These are phyloP conservation scores for Oophaga pumilio DNA, from an alignment of 2,113 vertebrate genomes.

Conservation along the genomic window DNA sequence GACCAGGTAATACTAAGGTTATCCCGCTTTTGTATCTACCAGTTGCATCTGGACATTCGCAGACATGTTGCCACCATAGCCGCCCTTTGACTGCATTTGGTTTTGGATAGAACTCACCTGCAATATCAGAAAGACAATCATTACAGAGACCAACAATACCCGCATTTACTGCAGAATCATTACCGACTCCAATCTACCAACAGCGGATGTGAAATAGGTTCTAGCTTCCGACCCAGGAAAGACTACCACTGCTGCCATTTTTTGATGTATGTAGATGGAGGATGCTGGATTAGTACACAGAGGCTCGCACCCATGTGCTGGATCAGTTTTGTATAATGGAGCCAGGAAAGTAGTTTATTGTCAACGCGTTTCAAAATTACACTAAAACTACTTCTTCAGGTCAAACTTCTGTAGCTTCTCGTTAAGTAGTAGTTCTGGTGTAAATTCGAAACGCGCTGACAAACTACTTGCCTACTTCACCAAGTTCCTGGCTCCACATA, in stretches of 20 bases:
- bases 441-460: too few species aligned
- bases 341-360: too few species aligned
- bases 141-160: neutral
- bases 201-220: neutral
- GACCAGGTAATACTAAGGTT: slow-evolving; percentile 62
- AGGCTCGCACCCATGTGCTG: too few species aligned
- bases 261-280: too few species aligned
- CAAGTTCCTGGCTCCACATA: too few species aligned
- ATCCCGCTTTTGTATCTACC: slow-evolving; percentile 87
- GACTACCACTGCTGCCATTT: neutral
- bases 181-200: neutral
- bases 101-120: slow-evolving; percentile 89
- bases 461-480: too few species aligned
- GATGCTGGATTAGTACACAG: too few species aligned
- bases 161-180: neutral
- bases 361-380: too few species aligned
- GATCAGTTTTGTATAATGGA: too few species aligned
- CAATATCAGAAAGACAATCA: neutral
- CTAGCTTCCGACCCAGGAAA: neutral
- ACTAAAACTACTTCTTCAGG: too few species aligned
- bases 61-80: slow-evolving; percentile 78
- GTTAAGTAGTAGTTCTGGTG: too few species aligned
- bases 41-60: slow-evolving; percentile 83
- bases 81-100: slow-evolving; percentile 91
- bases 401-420: too few species aligned